These are phyloP conservation scores for Micrasema minimum DNA, from an alignment of 1,140 invertebrate species.

Conservation along the genomic window DNA sequence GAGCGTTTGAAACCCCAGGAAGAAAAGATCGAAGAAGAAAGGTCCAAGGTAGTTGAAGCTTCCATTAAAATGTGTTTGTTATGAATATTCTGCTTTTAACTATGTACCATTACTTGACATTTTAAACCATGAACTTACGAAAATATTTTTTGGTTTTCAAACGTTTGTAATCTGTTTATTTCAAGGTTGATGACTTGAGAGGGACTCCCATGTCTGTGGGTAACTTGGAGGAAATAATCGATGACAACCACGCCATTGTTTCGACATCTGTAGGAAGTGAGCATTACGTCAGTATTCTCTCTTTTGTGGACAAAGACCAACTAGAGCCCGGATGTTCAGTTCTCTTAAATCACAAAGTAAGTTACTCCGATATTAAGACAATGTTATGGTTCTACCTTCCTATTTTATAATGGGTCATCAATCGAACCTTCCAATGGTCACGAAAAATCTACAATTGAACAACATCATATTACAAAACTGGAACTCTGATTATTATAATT, in stretches of 20 bases:
- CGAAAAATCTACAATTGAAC: too few species aligned
- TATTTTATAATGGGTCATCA: too few species aligned
- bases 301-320: conserved; percentile 99
- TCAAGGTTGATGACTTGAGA: conserved; percentile 92
- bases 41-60: conserved; percentile 74
- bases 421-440: too few species aligned
- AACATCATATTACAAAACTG: too few species aligned
- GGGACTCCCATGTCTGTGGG: conserved; percentile 99
- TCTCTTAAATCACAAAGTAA: conserved; percentile 94
- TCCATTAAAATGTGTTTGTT: not conserved
- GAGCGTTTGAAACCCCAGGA: conserved; percentile 98
- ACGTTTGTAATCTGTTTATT: not conserved
- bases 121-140: too few species aligned
- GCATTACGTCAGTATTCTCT: conserved; percentile 99
- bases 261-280: conserved; percentile 99
- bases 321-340: conserved; percentile 99
- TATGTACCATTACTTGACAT: conserved; percentile 7
- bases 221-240: conserved; percentile 99
- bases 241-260: conserved; percentile 99
- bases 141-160: not conserved
- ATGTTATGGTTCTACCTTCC: too few species aligned
- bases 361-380: too few species aligned
- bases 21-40: conserved; percentile 98
- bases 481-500: too few species aligned
- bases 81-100: not conserved